Conservation (phyloP, 1,140 invertebrate species). For the Brachionus asplanchnoidis region DNA sequence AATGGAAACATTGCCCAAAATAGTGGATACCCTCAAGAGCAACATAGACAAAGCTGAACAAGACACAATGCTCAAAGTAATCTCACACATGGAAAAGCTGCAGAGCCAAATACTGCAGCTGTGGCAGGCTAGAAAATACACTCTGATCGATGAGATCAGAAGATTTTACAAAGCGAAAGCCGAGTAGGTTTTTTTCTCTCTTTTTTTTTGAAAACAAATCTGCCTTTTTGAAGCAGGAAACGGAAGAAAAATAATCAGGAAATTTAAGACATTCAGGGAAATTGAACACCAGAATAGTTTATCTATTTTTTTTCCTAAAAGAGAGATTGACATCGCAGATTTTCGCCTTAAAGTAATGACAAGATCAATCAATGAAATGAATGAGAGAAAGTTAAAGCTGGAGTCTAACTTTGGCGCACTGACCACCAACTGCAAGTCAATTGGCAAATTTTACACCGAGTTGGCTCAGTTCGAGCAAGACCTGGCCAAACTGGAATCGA, state of each 20-base stretch:
- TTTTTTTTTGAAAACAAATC: neutral
- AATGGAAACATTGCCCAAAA: neutral
- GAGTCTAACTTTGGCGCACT: neutral
- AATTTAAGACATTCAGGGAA: neutral
- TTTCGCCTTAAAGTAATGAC: constrained; percentile 3
- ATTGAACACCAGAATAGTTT: neutral
- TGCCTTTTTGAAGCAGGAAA: neutral
- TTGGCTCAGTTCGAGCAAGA: neutral
- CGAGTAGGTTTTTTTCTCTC: neutral
- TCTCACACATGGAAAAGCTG: neutral
- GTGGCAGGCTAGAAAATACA: neutral
- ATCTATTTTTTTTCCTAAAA: neutral
- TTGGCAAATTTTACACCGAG: neutral
- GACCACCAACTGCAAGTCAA: neutral
- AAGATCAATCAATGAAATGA: neutral
- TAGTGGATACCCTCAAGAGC: neutral
- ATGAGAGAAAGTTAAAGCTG: neutral
- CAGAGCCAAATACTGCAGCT: neutral
- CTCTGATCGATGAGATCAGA: neutral
- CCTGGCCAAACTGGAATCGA: neutral
- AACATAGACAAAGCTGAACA: constrained; percentile 8
- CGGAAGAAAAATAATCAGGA: neutral
- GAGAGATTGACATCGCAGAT: constrained; percentile 1
- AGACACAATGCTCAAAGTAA: neutral
- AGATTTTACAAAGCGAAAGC: neutral